Percentiles rank a stretch among this genome's conserved stretches.
Conservation (phyloP, 2,888 invertebrate genomes). For the Theodoxus fluviatilis region DNA sequence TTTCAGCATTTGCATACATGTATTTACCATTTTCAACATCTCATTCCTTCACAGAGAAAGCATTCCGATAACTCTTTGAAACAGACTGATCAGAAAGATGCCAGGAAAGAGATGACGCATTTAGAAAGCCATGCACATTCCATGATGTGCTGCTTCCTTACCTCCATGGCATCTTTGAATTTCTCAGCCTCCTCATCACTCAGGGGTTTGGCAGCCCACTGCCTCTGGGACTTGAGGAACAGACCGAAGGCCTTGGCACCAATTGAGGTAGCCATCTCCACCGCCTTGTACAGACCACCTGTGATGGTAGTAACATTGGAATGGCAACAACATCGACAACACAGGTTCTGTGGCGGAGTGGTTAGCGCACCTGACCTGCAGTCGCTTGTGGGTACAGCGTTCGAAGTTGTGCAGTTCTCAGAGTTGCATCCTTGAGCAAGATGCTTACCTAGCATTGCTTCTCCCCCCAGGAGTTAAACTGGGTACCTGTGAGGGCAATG, state of each 20-base stretch:
- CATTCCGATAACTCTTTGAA: neutral
- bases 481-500: too few species aligned
- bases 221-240: constrained; percentile 61
- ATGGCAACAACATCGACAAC: neutral
- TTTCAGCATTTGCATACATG: too few species aligned
- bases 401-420: too few species aligned
- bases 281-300: constrained; percentile 63
- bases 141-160: too few species aligned
- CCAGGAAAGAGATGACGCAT: neutral
- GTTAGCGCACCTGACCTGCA: too few species aligned
- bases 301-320: constrained; percentile 5
- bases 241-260: constrained; percentile 64
- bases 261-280: constrained; percentile 58
- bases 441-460: too few species aligned
- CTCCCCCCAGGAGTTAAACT: too few species aligned
- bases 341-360: neutral
- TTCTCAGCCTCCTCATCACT: constrained; percentile 48
- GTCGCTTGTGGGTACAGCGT: too few species aligned
- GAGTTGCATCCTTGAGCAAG: too few species aligned
- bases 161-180: constrained; percentile 58
- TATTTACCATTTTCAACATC: too few species aligned
- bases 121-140: too few species aligned
- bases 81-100: neutral
- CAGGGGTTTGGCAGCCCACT: constrained; percentile 62
- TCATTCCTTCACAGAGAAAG: too few species aligned